phyloP scores from a whole-genome alignment of 2,888 invertebrate genomes.

The Phlogophora meticulosa region DNA sequence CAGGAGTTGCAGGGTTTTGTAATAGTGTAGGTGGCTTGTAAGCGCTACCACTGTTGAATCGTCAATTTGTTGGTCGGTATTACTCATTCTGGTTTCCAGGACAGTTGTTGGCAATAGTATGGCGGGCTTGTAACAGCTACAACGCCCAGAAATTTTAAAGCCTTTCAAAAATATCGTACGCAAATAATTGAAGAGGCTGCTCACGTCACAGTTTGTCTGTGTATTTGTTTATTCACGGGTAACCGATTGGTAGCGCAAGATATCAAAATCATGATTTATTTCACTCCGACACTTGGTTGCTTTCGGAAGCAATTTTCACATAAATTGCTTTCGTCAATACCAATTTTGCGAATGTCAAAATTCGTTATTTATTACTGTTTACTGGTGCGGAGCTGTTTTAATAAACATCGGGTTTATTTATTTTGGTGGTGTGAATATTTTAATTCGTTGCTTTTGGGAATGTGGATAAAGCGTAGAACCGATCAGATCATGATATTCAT shows the following conservation, averaged over 20 bases:
- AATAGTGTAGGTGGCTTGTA: too few relatives aligned
- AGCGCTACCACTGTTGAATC: too few relatives aligned
- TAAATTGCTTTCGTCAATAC: constrained; percentile 82
- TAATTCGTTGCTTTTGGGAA: not conserved
- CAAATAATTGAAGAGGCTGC: constrained; percentile 6
- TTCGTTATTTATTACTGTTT: constrained; percentile 81
- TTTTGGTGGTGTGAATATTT: constrained; percentile 32
- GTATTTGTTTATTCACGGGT: constrained; percentile 59
- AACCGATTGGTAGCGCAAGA: constrained; percentile 54
- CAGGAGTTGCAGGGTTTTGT: too few relatives aligned
- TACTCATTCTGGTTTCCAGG: too few relatives aligned
- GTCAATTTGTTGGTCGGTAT: too few relatives aligned
- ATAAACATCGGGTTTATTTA: constrained; percentile 43
- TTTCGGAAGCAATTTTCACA: constrained; percentile 77
- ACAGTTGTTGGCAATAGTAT: too few relatives aligned
- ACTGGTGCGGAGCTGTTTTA: constrained; percentile 58
- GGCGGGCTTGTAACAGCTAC: too few relatives aligned
- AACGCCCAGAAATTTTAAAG: not conserved
- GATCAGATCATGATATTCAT: too few relatives aligned
- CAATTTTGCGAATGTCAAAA: constrained; percentile 78
- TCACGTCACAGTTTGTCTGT: constrained; percentile 41
- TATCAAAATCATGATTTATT: constrained; percentile 74
- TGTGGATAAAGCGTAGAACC: not conserved
- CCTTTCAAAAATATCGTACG: constrained; percentile 7
- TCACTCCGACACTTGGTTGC: constrained; percentile 70